phyloP scores from a whole-genome alignment of 2,113 vertebrate genomes.

The Ancistrus triradiatus region DNA sequence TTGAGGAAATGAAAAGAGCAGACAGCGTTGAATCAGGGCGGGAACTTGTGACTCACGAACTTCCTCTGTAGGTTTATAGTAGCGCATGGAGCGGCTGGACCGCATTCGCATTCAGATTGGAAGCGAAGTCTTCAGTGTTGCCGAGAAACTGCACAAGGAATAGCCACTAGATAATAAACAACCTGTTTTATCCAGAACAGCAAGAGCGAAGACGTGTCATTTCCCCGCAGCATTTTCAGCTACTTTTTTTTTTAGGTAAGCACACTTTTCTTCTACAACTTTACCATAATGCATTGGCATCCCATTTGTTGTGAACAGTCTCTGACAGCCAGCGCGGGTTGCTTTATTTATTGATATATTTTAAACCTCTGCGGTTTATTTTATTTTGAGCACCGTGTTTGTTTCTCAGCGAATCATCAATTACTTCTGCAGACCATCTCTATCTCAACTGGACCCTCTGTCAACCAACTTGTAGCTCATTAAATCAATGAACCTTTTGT shows the following conservation, averaged over 20 bases:
- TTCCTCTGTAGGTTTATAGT: slow-evolving; percentile 66
- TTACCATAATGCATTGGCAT: no score
- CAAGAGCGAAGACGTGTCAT: slow-evolving; percentile 32
- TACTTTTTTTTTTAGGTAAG: slow-evolving; percentile 54
- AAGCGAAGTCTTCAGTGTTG: slow-evolving; percentile 42
- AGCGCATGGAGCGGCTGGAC: slow-evolving; percentile 63
- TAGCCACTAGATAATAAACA: slow-evolving; percentile 40
- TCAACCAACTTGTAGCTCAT: no score
- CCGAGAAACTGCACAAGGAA: slow-evolving; percentile 39
- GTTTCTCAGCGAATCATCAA: no score
- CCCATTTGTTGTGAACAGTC: background rate
- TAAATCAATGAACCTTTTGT: no score
- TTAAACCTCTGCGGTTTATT: no score
- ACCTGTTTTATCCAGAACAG: slow-evolving; percentile 25
- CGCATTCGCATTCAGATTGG: slow-evolving; percentile 49
- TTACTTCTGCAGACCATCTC: no score
- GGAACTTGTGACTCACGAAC: slow-evolving; percentile 73
- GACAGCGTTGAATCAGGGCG: slow-evolving; percentile 54
- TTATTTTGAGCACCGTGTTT: no score
- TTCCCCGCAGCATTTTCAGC: slow-evolving; percentile 10
- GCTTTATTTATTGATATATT: no score
- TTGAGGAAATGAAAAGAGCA: slow-evolving; percentile 2
- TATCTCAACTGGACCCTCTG: no score
- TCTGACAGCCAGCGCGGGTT: background rate
- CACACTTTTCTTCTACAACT: slow-evolving; percentile 11